Conservation (phyloP, 2,888 invertebrate genomes). For the Caenorhabditis doughertyi region DNA sequence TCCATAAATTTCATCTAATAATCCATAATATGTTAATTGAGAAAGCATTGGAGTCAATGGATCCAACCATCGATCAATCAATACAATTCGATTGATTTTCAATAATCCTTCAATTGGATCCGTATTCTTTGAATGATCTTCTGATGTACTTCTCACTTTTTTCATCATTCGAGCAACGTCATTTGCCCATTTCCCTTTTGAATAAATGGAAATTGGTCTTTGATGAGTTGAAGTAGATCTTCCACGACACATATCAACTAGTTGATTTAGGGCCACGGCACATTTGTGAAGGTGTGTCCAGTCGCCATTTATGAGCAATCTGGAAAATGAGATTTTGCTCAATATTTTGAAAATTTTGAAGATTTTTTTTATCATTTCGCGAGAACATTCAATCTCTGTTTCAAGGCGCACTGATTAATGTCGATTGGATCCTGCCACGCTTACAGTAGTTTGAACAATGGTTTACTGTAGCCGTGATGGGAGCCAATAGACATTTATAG, state of each 20-base stretch:
- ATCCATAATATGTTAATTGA: conserved; percentile 96
- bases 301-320: conserved; percentile 70
- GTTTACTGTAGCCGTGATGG: too few species aligned
- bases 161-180: conserved; percentile 70
- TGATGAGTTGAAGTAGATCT: conserved; percentile 36
- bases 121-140: conserved; percentile 18
- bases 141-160: conserved; percentile 58
- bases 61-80: conserved; percentile 94
- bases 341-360: too few species aligned
- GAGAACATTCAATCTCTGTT: too few species aligned
- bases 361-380: too few species aligned
- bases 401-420: too few species aligned
- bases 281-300: conserved; percentile 72
- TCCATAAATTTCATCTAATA: conserved; percentile 88
- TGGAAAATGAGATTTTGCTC: conserved; percentile 29
- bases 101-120: conserved; percentile 33
- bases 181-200: conserved; percentile 72
- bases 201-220: conserved; percentile 54
- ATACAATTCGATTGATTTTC: conserved; percentile 83
- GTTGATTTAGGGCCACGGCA: conserved; percentile 65
- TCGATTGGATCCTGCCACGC: too few species aligned
- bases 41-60: conserved; percentile 93
- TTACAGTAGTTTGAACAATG: too few species aligned
- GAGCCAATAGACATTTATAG: too few species aligned
- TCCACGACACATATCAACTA: conserved; percentile 62